Conservation (phyloP, 53 echinoderm and acorn worm genomes). For the Holothuria scabra region DNA sequence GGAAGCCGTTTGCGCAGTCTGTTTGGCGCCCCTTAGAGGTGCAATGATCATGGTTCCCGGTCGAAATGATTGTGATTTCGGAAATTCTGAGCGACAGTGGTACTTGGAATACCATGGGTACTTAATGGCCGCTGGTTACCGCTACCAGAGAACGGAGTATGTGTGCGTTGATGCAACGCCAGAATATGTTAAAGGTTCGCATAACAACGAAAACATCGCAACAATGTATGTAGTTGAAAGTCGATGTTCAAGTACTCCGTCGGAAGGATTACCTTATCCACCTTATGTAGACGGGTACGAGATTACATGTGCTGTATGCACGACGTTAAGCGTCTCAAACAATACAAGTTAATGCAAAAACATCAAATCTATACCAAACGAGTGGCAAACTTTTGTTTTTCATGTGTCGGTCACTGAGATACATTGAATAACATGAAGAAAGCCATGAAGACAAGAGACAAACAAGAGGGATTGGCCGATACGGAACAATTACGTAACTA, state of each 20-base stretch:
- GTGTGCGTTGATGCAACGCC: constrained; percentile 43
- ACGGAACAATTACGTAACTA: no score
- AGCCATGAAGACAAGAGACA: no score
- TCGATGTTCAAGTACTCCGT: background rate
- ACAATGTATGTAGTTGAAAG: constrained; percentile 41
- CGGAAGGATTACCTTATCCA: constrained; percentile 45
- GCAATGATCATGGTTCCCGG: constrained; percentile 37
- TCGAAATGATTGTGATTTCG: constrained; percentile 21
- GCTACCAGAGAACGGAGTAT: constrained; percentile 36
- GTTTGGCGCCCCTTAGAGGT: constrained; percentile 31
- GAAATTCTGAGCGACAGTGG: background rate
- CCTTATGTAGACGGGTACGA: constrained; percentile 52
- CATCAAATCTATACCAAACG: no score
- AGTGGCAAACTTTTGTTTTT: no score
- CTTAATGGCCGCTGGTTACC: constrained; percentile 40
- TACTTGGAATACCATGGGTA: constrained; percentile 52
- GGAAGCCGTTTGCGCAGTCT: constrained; percentile 43
- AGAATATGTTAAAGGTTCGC: constrained; percentile 15
- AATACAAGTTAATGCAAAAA: no score
- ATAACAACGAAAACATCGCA: constrained; percentile 28
- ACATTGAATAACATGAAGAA: no score
- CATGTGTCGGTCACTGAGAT: no score
- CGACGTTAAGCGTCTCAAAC: background rate
- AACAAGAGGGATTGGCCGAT: no score
- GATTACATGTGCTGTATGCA: constrained; percentile 52